A percentile compares a stretch with the other conserved stretches of the same genome.
phyloP scores from a whole-genome alignment of 2,113 vertebrate genomes.

The Gobiocypris rarus region DNA sequence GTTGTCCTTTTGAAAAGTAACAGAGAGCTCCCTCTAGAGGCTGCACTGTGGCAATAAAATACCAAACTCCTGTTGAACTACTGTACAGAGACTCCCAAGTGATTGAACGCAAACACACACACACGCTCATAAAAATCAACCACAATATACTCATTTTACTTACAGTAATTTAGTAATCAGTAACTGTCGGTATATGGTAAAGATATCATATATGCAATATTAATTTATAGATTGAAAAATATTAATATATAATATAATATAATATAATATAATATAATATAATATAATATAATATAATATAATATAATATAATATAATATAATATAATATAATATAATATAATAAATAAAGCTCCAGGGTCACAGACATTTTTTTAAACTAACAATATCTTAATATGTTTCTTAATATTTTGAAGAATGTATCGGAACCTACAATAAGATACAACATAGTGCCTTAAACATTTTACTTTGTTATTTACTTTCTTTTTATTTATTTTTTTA shows the following conservation, averaged over 20 bases:
- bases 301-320: too few species aligned
- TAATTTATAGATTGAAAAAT: neutral
- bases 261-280: too few species aligned
- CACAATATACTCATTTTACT: neutral
- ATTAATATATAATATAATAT: too few species aligned
- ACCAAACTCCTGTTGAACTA: constrained; percentile 27
- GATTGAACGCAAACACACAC: neutral
- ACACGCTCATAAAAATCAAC: neutral
- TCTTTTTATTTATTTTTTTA: too few species aligned
- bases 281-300: neutral
- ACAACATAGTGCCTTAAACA: too few species aligned
- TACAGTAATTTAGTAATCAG: neutral
- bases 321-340: too few species aligned
- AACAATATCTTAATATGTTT: too few species aligned
- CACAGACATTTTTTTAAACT: too few species aligned
- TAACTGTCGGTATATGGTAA: neutral
- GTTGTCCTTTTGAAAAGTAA: constrained; percentile 65
- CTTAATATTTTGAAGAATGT: too few species aligned
- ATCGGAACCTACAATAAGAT: too few species aligned
- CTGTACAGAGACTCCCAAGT: neutral
- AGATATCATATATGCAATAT: neutral
- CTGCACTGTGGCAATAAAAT: constrained; percentile 60
- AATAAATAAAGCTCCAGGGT: neutral
- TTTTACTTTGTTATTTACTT: too few species aligned
- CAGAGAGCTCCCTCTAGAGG: constrained; percentile 80